Evolutionary conservation across 2,113 vertebrate species (phyloP).

Genomic region (Nycticryphes semicollaris): DNA sequence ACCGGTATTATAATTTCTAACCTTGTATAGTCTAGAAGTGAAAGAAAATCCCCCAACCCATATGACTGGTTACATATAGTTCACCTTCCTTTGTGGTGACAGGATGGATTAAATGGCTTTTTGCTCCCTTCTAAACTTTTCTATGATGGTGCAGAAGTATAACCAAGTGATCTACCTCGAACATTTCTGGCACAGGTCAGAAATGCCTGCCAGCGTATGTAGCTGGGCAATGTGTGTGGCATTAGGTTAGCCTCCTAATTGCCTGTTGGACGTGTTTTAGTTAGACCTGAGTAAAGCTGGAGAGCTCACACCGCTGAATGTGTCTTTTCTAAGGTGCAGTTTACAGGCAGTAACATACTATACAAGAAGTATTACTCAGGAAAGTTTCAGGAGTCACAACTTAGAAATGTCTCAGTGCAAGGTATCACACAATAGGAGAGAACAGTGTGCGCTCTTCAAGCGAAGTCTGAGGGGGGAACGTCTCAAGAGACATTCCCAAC

Average conservation of each 20-base stretch:
- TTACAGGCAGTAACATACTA: neutral
- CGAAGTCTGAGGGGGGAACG: neutral
- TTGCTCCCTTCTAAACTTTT: neutral
- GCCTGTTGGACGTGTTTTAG: neutral
- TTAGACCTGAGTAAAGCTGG: neutral
- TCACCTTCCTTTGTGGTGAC: neutral
- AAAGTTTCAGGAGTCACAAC: neutral
- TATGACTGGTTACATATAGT: neutral
- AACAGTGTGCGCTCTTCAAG: neutral
- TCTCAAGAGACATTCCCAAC: neutral
- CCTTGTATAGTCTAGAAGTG: neutral
- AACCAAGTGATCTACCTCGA: neutral
- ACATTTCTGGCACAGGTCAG: neutral
- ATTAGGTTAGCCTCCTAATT: neutral
- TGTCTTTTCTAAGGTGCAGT: neutral
- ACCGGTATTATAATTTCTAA: neutral
- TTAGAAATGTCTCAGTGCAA: neutral
- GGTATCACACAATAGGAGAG: neutral
- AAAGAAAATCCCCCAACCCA: fast-evolving
- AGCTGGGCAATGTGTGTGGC: neutral
- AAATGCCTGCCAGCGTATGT: neutral
- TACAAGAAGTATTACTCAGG: neutral
- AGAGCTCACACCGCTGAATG: neutral
- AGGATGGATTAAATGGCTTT: neutral
- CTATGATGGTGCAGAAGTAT: neutral